Base-by-base conservation (phyloP, 2,888 invertebrate genomes). In the Lycia hirtaria region DNA sequence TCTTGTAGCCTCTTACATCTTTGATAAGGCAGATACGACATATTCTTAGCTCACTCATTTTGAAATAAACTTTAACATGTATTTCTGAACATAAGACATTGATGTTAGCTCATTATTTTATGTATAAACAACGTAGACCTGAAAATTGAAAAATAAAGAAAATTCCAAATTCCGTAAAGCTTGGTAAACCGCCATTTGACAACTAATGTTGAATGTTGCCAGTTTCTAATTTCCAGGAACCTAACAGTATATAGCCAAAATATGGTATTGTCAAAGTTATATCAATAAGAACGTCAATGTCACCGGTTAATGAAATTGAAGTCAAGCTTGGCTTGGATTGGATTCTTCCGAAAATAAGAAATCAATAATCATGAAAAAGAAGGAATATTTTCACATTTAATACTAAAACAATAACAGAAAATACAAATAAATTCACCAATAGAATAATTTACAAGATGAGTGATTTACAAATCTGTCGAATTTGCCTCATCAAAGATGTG, bases 11-110 rank as follows among this genome's bases (percentile, higher is more conserved):
- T 69, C 79, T 81, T 7, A 71, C 73, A 44, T 80, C 78, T 14
- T 74, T 77, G 20, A 67, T 68, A 14, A 85, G 66, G 56, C 84
- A 85, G 60, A 83, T 80, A 40, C 83, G 74, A 55, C 84, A 85
- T 58, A 79, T 68, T 69, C 77, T 73, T 12, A 78, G 54, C 17
- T 74, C 69, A 38, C 73, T 63, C 83, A 83, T 84, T 33, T 51
- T 56, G 14, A 38, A 26, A 19, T 15, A 17, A 50, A 10, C n/a
- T 5, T 32, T 19, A 30, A 4, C 2, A 44, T 44, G 7, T 30
- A 19, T 24, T 44, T 12, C 12, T 15, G 35, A 15, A 38, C 37
- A 26, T 15, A 6, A 12, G 12, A 41, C 26, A 35, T 6, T 15
- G 32, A 17, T 22, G 49, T 48, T 54, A 54, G 22, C 19, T 44